A percentile compares a stretch with the other conserved stretches of the same genome.
These are phyloP conservation scores for Drosophila kanapiae DNA, from an alignment of 1,140 invertebrate genomes.

Conservation along the genomic window DNA sequence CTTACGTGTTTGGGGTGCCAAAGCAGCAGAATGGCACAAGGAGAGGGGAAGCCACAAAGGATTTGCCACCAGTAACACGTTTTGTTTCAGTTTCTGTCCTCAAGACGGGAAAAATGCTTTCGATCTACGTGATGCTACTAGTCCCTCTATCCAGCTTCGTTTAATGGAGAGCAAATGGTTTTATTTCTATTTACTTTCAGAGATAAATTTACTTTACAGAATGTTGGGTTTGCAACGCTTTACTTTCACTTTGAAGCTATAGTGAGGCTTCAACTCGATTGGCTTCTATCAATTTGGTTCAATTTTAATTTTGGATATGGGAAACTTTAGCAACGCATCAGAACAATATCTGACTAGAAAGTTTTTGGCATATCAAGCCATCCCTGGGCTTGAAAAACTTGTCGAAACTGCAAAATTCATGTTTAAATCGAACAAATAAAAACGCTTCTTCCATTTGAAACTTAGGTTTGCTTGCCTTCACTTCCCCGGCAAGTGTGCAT, in stretches of 20 bases:
- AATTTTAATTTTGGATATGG: constrained; percentile 5
- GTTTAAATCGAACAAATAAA: constrained; percentile 31
- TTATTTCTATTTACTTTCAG: constrained; percentile 37
- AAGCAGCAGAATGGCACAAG: constrained; percentile 6
- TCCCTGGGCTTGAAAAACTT: constrained; percentile 23
- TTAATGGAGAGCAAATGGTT: constrained; percentile 48
- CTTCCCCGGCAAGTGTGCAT: constrained; percentile 7
- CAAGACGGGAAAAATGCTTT: constrained; percentile 40
- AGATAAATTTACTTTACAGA: background rate
- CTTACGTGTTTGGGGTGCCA: constrained; percentile 45
- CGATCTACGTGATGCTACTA: constrained; percentile 49
- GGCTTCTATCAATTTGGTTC: constrained; percentile 18
- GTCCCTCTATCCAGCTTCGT: constrained; percentile 21
- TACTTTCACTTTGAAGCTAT: background rate
- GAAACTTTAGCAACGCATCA: constrained; percentile 3
- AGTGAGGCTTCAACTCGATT: background rate
- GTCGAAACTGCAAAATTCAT: constrained; percentile 14
- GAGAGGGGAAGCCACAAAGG: constrained; percentile 3
- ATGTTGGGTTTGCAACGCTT: constrained; percentile 9
- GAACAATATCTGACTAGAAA: constrained; percentile 24
- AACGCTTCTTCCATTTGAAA: constrained; percentile 15
- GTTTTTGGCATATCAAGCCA: constrained; percentile 1
- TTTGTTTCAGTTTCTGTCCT: constrained; percentile 51
- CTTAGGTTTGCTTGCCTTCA: constrained; percentile 13
- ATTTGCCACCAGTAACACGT: constrained; percentile 43